A percentile compares a stretch with the other conserved stretches of the same genome.
Conservation (phyloP, 2,888 invertebrate genomes). For the Dexiosoma caninum region DNA sequence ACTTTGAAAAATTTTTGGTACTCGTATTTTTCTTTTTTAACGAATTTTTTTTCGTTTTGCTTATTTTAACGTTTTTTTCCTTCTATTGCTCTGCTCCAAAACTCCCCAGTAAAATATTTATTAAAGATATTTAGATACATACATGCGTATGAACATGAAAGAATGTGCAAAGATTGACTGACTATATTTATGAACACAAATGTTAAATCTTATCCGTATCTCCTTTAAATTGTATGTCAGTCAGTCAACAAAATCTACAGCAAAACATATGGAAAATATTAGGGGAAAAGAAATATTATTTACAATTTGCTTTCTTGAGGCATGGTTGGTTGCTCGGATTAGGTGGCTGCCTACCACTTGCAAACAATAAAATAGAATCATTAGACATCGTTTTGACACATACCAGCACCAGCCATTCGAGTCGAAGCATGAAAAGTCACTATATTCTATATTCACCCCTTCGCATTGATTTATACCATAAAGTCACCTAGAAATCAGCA, state of each 20-base stretch:
- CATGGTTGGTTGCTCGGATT: no score
- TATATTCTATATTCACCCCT: no score
- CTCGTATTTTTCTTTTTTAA: neutral
- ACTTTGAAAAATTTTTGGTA: conserved; percentile 43
- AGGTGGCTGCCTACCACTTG: no score
- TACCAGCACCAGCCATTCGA: no score
- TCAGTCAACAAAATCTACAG: conserved; percentile 30
- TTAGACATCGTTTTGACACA: no score
- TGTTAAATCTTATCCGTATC: conserved; percentile 61
- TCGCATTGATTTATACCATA: no score
- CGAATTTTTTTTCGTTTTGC: neutral
- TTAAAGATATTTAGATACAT: conserved; percentile 43
- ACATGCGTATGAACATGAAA: conserved; percentile 54
- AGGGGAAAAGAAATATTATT: neutral
- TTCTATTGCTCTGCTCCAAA: conserved; percentile 31
- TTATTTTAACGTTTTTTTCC: neutral
- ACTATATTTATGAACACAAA: conserved; percentile 47
- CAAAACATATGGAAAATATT: conserved; percentile 6
- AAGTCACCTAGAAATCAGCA: no score
- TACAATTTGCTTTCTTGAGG: neutral
- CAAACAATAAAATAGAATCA: no score
- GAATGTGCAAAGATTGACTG: conserved; percentile 39
- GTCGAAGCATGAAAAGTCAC: no score
- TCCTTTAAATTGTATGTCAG: conserved; percentile 51
- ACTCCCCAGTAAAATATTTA: conserved; percentile 51